Percentiles rank a stretch among this genome's conserved stretches.
Conservation (phyloP, 2,888 invertebrate genomes). For the Ellobium chinense region DNA sequence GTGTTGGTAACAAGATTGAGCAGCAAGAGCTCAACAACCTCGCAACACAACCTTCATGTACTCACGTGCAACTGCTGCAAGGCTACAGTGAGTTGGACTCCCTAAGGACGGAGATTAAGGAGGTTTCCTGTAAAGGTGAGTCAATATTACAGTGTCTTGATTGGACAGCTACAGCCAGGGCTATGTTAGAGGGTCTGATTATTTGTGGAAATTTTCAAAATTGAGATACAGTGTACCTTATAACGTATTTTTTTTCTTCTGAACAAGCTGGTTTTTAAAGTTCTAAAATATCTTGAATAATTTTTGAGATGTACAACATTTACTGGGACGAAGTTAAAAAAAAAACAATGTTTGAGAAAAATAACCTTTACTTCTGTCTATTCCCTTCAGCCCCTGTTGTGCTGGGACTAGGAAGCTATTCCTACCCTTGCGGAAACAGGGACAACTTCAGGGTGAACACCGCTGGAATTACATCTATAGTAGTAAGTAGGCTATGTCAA, state of each 20-base stretch:
- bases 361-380: no score
- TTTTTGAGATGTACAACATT: neutral
- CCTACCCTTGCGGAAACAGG: conserved; percentile 23
- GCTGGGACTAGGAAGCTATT: conserved; percentile 27
- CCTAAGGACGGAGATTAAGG: conserved; percentile 62
- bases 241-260: neutral
- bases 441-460: conserved; percentile 32
- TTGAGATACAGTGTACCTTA: no score
- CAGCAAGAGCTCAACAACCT: conserved; percentile 55
- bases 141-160: neutral
- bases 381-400: conserved; percentile 24
- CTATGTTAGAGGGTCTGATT: no score
- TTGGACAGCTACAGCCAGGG: neutral
- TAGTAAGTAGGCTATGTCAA: conserved; percentile 3
- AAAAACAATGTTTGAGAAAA: no score
- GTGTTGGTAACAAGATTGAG: conserved; percentile 58
- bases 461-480: conserved; percentile 25
- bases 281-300: neutral
- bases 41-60: conserved; percentile 59
- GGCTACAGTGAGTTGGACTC: conserved; percentile 60
- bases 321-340: no score
- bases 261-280: neutral
- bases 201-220: no score
- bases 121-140: conserved; percentile 63
- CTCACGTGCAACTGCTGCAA: conserved; percentile 58